Percentiles rank a stretch among this genome's conserved stretches.
Evolutionary conservation across 2,797 vertebrate genomes (phyloP).

Genomic region (Champsocephalus gunnari): DNA sequence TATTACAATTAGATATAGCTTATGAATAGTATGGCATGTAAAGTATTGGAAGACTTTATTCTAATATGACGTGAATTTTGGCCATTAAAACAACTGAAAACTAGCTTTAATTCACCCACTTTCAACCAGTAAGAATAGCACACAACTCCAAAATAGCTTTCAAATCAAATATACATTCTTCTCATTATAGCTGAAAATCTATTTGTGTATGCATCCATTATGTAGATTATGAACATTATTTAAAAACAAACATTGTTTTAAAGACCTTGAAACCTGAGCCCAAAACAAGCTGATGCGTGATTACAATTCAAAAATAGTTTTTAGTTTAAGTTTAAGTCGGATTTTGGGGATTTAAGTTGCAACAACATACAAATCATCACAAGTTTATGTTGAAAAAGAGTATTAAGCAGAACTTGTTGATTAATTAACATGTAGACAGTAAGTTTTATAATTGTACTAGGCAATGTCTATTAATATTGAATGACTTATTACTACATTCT

Average conservation of each 20-base stretch:
- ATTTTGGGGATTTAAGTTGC: neutral
- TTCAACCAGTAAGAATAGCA: neutral
- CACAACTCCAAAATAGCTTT: neutral
- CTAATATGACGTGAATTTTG: neutral
- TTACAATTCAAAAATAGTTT: neutral
- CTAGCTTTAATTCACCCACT: neutral
- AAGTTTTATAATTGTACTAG: neutral
- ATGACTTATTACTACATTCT: neutral
- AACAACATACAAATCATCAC: neutral
- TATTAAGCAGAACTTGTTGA: neutral
- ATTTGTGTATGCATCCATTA: neutral
- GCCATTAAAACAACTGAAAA: neutral
- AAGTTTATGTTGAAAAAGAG: neutral
- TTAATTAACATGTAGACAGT: neutral
- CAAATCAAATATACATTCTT: neutral
- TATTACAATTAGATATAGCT: conserved; percentile 16
- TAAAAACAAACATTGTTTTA: neutral
- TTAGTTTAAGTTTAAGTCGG: neutral
- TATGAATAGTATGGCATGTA: conserved; percentile 5
- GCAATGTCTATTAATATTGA: neutral
- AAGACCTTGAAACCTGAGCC: conserved; percentile 2
- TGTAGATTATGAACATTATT: neutral
- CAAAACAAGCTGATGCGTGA: neutral
- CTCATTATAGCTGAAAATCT: neutral
- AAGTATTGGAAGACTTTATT: neutral